phyloP scores from a whole-genome alignment of 2,113 vertebrate species.

The Seriola aureovittata region DNA sequence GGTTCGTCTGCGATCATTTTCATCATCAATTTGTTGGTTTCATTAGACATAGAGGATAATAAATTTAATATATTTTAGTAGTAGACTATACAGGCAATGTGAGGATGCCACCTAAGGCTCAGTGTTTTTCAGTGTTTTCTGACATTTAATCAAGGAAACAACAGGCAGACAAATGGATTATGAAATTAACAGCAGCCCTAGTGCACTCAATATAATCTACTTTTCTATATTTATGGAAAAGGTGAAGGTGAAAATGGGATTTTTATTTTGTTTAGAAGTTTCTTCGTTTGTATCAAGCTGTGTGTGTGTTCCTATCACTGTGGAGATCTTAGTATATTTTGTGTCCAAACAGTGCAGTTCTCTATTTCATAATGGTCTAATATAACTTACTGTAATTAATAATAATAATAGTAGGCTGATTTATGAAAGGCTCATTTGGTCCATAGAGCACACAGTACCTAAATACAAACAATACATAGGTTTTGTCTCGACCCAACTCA shows the following conservation, averaged over 20 bases:
- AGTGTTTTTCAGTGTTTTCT: background rate
- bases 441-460: background rate
- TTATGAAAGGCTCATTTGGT: background rate
- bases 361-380: background rate
- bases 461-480: background rate
- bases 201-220: background rate
- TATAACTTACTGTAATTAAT: no score
- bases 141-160: background rate
- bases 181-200: background rate
- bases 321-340: background rate
- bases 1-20: background rate
- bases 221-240: background rate
- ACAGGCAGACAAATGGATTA: background rate
- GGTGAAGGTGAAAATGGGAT: no score
- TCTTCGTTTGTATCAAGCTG: no score
- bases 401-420: background rate
- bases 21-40: background rate
- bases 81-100: background rate
- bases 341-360: background rate
- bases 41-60: background rate
- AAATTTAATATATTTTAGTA: background rate
- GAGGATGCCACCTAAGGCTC: background rate
- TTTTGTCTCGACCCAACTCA: background rate
- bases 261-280: no score
- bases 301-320: no score